Conservation (phyloP, 2,888 invertebrate genomes). For the Diplolepis rosae region DNA sequence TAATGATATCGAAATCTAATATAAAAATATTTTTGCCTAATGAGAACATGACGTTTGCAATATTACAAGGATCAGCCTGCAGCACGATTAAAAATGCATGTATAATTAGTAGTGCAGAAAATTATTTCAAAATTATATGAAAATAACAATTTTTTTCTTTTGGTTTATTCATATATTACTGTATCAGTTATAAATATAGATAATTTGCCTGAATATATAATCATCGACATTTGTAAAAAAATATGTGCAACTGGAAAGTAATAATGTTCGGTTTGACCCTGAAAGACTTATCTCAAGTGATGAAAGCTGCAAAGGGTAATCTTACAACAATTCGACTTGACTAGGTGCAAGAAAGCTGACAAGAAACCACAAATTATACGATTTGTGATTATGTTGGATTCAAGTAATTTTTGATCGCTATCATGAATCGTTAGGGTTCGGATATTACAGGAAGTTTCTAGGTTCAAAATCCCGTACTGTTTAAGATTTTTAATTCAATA, state of each 20-base stretch:
- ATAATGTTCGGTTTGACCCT: neutral
- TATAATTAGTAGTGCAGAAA: no score
- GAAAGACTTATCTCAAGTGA: neutral
- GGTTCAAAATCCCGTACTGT: no score
- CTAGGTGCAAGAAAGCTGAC: slow-evolving; percentile 22
- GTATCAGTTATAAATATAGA: no score
- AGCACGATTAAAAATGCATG: no score
- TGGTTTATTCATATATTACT: no score
- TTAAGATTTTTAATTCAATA: no score
- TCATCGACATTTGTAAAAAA: neutral
- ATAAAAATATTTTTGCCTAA: neutral
- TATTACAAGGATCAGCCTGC: no score
- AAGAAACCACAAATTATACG: slow-evolving; percentile 22
- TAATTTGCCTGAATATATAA: neutral
- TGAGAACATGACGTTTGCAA: neutral
- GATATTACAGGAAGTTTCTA: slow-evolving; percentile 22
- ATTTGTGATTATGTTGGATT: slow-evolving; percentile 28
- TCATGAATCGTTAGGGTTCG: slow-evolving; percentile 15
- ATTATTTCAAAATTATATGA: no score
- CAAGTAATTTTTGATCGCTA: slow-evolving; percentile 26
- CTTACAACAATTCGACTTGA: slow-evolving; percentile 24
- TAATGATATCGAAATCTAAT: neutral
- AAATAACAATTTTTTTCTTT: no score
- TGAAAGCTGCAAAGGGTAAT: slow-evolving; percentile 2
- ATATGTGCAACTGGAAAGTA: neutral